A percentile compares a stretch with the other conserved stretches of the same genome.
These are phyloP conservation scores for Calyptommatus sinebrachiatus DNA, from an alignment of 2,113 vertebrate genomes.

Conservation along the genomic window DNA sequence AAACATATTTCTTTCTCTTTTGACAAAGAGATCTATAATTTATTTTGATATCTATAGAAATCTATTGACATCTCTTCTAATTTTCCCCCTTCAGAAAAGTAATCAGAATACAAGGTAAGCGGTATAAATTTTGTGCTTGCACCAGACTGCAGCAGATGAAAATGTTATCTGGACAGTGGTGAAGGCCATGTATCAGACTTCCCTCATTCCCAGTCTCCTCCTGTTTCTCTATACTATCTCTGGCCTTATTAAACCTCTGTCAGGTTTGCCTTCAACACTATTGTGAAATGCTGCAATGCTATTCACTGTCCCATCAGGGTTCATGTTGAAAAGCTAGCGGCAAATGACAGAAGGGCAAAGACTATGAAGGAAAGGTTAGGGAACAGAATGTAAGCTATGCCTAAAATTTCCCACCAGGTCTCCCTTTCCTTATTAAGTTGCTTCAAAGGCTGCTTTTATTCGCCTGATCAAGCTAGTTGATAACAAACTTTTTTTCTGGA, in stretches of 20 bases:
- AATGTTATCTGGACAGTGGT: not conserved
- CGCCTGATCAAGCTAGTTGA: slow-evolving; percentile 59
- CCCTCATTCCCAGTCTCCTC: not conserved
- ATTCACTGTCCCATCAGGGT: slow-evolving; percentile 45
- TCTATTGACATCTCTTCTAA: not conserved
- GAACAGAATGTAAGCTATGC: slow-evolving; percentile 66
- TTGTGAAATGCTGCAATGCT: slow-evolving; percentile 54
- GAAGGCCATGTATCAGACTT: not conserved
- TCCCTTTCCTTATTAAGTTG: slow-evolving; percentile 44
- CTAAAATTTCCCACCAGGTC: slow-evolving; percentile 60
- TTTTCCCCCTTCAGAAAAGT: not conserved
- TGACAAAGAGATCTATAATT: too few relatives aligned
- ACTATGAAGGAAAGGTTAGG: slow-evolving; percentile 52
- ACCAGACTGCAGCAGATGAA: not conserved
- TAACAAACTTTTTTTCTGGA: slow-evolving; percentile 52
- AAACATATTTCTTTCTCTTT: too few relatives aligned
- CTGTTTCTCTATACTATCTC: slow-evolving; percentile 1
- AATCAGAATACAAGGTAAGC: not conserved
- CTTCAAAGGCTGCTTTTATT: slow-evolving; percentile 69
- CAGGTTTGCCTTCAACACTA: slow-evolving; percentile 37
- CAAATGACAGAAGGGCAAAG: slow-evolving; percentile 64
- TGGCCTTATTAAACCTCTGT: slow-evolving; percentile 20
- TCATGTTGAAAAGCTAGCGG: slow-evolving; percentile 57
- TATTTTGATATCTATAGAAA: too few relatives aligned
- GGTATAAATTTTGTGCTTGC: not conserved